phyloP scores from a whole-genome alignment of 2,113 vertebrate species.

The Brachyhypopomus occidentalis region DNA sequence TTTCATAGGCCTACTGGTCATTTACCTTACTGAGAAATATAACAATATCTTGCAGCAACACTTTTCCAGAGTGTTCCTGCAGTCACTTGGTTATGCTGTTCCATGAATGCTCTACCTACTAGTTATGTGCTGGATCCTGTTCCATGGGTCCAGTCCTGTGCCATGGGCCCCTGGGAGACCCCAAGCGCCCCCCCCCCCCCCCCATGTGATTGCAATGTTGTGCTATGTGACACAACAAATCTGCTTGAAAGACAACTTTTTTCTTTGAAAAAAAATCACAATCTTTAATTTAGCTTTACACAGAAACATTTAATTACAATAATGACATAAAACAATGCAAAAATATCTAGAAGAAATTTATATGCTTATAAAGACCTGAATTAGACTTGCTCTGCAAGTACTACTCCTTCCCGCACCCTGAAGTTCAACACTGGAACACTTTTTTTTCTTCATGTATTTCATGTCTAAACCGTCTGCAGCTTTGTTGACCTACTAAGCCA shows the following conservation, averaged over 20 bases:
- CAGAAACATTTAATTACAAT: not conserved
- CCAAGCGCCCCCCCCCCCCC: no score
- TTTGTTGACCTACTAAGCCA: not conserved
- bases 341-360: not conserved
- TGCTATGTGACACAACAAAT: not conserved
- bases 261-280: not conserved
- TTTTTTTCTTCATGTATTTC: not conserved
- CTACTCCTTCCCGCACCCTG: not conserved
- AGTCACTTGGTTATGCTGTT: no score
- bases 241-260: no score
- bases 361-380: not conserved
- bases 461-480: not conserved
- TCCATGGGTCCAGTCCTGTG: no score
- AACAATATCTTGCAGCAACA: no score
- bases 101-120: no score
- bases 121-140: no score
- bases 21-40: no score
- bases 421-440: not conserved
- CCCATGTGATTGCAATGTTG: not conserved
- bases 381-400: not conserved
- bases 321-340: not conserved
- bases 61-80: no score
- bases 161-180: no score
- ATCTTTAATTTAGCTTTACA: constrained; percentile 9
- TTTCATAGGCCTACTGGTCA: no score